Base-by-base conservation (phyloP, 2,888 invertebrate genomes). In the Choristoneura rosaceana region DNA sequence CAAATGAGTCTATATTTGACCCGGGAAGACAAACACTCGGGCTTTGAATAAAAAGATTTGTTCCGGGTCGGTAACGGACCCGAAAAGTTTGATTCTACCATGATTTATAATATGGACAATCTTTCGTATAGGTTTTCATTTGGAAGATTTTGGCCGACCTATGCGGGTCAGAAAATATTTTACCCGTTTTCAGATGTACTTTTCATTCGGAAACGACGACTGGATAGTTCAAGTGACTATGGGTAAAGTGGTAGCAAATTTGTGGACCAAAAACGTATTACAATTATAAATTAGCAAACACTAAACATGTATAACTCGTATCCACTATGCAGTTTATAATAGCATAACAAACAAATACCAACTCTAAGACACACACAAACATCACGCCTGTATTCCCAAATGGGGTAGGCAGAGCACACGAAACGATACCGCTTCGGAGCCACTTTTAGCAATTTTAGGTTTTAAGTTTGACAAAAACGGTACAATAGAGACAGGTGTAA, bases 21-120 rank as follows among this genome's bases (percentile, higher is more conserved):
- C 63, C 52, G 15, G n/a, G 17, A 10, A 50, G 15, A 66, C 64
- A 64, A 64, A 64, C 47, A 52, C 47, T 45, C 64, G 34, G 41
- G 25, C 52, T 63, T 64, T 64, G 73, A 69, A 69, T 69, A 73
- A 68, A 73, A 59, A 64, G 50, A 73, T 68, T 60, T 52, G 58
- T 71, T 73, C 47, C 38, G 64, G 68, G 59, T 59, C 68, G 41
- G 67, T 59, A 17, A 15, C 17, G 50, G 15, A 17, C 33, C 25
- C 41, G 61, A 5, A 25, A 47, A 68, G 55, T 68, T 10, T 43
- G 50, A 45, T 45, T 25, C 41, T n/a, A 15, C 33, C 10, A 45
- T 34, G 55, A 62, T 55, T 55, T 45, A 38, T 60, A 41, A 43
- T 43, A 41, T 33, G 9, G 52, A 41, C 52, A 69, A 52, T 66